Conservation (phyloP, 2,888 invertebrate species). For the Cheilosia vulpina region DNA sequence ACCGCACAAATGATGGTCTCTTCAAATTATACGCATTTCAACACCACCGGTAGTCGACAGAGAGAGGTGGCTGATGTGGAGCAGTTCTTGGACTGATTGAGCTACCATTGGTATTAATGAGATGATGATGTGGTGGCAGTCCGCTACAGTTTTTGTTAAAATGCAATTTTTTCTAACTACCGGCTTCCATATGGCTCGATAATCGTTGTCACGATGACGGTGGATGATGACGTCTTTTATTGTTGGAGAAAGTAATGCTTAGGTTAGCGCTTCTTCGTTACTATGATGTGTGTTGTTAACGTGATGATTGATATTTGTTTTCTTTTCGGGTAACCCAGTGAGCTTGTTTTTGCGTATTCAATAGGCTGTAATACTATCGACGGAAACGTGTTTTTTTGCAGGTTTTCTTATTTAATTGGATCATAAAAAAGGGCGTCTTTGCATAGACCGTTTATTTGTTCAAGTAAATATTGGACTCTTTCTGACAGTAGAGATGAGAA, state of each 20-base stretch:
- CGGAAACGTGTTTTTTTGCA: conserved; percentile 20
- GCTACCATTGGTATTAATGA: conserved; percentile 28
- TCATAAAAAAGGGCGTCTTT: too few species aligned
- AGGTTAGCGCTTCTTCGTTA: conserved; percentile 17
- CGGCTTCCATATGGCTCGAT: not conserved
- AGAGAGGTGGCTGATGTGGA: not conserved
- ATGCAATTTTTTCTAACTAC: not conserved
- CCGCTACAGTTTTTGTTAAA: conserved; percentile 34
- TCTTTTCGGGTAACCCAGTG: conserved; percentile 9
- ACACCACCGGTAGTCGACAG: not conserved
- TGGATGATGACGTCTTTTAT: conserved; percentile 2
- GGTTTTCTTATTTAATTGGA: not conserved
- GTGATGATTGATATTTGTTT: conserved; percentile 21
- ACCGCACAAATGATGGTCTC: conserved; percentile 14
- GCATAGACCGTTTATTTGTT: too few species aligned
- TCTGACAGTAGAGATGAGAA: too few species aligned
- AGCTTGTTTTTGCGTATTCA: not conserved
- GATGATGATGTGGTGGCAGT: conserved; percentile 12
- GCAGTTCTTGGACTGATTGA: conserved; percentile 10
- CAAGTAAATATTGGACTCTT: too few species aligned
- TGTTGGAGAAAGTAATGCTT: conserved; percentile 42
- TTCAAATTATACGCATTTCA: conserved; percentile 11
- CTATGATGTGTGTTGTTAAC: not conserved
- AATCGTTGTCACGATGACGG: not conserved
- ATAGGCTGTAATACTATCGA: conserved; percentile 23